phyloP scores from a whole-genome alignment of 1,140 invertebrate species.

The Drosophila orena region DNA sequence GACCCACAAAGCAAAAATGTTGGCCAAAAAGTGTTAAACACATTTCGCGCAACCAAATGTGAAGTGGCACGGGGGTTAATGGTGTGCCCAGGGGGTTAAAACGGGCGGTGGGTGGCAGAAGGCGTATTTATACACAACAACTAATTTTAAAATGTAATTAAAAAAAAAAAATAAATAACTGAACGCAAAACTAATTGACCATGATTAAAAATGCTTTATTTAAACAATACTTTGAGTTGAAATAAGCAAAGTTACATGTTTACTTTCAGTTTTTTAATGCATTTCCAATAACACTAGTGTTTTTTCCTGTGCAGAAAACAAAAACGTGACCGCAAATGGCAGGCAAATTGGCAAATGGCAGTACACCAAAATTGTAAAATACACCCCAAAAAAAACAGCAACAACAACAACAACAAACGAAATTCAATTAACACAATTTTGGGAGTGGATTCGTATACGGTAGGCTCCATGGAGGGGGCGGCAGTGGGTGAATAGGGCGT shows the following conservation, averaged over 20 bases:
- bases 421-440: slow-evolving; percentile 70
- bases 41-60: slow-evolving; percentile 56
- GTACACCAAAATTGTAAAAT: slow-evolving; percentile 5
- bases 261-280: neutral
- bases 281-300: neutral
- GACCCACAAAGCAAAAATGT: slow-evolving; percentile 62
- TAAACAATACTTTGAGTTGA: neutral
- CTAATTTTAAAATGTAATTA: too few relatives aligned
- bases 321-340: slow-evolving; percentile 68
- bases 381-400: slow-evolving; percentile 4
- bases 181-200: neutral
- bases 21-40: slow-evolving; percentile 52
- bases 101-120: neutral
- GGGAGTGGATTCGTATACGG: slow-evolving; percentile 9
- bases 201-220: neutral
- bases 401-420: slow-evolving; percentile 10
- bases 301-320: slow-evolving; percentile 16
- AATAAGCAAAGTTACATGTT: too few relatives aligned
- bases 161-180: neutral
- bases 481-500: neutral
- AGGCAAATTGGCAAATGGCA: slow-evolving; percentile 57
- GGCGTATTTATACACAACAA: neutral
- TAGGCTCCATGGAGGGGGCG: neutral
- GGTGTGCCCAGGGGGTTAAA: neutral
- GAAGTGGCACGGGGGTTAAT: slow-evolving; percentile 28